Percentiles rank a stretch among this genome's conserved stretches.
phyloP scores from a whole-genome alignment of 2,797 vertebrate genomes.

The Catharus ustulatus region DNA sequence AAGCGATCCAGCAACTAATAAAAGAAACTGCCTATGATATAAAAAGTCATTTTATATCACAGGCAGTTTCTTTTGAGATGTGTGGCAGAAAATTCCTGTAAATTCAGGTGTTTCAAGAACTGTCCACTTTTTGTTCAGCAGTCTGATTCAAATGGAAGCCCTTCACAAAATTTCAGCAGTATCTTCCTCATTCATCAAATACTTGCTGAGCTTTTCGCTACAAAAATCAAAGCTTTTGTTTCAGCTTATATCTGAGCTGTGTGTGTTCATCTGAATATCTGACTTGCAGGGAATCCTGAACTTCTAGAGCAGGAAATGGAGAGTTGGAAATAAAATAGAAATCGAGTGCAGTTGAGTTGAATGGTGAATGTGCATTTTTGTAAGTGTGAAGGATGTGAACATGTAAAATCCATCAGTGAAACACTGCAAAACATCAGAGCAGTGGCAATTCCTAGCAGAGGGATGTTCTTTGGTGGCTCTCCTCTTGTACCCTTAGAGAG shows the following conservation, averaged over 20 bases:
- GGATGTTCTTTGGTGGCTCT: neutral
- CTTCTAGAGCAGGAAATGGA: neutral
- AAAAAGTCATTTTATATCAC: neutral
- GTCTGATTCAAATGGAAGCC: neutral
- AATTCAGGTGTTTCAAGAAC: neutral
- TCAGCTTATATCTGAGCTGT: neutral
- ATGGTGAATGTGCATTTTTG: neutral
- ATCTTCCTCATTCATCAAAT: neutral
- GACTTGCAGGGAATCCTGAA: neutral
- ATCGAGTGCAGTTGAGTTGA: neutral
- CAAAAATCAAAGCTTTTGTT: neutral
- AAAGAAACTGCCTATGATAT: neutral
- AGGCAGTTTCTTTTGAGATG: neutral
- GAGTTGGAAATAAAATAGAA: neutral
- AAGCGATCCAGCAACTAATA: neutral
- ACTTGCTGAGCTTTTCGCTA: neutral
- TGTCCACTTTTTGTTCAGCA: neutral
- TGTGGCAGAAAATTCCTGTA: neutral
- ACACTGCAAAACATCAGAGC: neutral
- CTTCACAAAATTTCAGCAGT: neutral
- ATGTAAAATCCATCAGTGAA: neutral
- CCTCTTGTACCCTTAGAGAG: neutral
- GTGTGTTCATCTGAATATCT: fast-evolving
- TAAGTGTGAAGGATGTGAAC: neutral
- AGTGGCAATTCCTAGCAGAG: neutral